A percentile compares a stretch with the other conserved stretches of the same genome.
These are phyloP conservation scores for Elephantulus edwardii DNA, from an alignment of 2,113 vertebrate genomes.

Conservation along the genomic window DNA sequence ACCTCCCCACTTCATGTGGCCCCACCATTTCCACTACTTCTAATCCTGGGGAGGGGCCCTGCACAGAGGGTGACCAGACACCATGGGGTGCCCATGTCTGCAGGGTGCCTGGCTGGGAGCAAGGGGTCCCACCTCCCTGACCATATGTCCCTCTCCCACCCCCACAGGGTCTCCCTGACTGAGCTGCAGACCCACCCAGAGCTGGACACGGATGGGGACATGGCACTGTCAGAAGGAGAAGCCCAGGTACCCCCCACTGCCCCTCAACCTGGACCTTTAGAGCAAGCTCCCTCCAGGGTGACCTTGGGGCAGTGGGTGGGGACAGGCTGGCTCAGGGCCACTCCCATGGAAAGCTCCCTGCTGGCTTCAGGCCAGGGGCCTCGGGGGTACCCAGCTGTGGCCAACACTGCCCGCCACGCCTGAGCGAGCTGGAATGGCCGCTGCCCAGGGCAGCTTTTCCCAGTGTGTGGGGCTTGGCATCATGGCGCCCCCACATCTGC, in stretches of 20 bases:
- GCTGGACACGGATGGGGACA: constrained; percentile 89
- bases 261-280: not conserved
- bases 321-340: not conserved
- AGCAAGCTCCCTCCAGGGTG: not conserved
- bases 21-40: not conserved
- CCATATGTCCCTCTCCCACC: not conserved
- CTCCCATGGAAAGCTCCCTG: not conserved
- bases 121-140: not conserved
- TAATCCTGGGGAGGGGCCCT: not conserved
- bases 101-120: not conserved
- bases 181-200: constrained; percentile 90
- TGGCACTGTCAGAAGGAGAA: constrained; percentile 86
- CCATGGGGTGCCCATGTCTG: too few species aligned
- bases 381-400: not conserved
- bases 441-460: not conserved
- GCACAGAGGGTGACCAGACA: too few species aligned
- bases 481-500: not conserved
- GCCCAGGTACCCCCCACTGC: constrained; percentile 84
- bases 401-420: rapidly evolving
- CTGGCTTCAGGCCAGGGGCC: not conserved
- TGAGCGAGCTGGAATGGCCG: not conserved
- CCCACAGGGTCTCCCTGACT: constrained; percentile 84
- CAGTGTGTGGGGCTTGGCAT: not conserved
- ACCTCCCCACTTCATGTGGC: not conserved
- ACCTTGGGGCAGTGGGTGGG: not conserved